These are phyloP conservation scores for Lasioglossum vierecki DNA, from an alignment of 2,888 invertebrate genomes.

Conservation along the genomic window DNA sequence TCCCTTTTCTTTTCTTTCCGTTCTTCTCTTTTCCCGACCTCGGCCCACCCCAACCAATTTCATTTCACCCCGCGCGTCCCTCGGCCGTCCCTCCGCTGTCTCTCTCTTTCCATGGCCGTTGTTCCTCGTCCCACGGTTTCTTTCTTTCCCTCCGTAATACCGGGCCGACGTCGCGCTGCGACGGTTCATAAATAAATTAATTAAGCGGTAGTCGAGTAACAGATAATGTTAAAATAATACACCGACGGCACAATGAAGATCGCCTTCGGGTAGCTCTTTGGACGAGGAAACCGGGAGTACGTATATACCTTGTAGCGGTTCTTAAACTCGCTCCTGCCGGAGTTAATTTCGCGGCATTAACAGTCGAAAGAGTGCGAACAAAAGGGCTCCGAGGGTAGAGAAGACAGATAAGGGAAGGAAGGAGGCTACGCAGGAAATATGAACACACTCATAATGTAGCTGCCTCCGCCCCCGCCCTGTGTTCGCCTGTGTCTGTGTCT, in stretches of 20 bases:
- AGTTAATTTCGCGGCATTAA: slow-evolving; percentile 83
- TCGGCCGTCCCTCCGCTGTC: too few relatives aligned
- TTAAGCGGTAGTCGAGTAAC: slow-evolving; percentile 76
- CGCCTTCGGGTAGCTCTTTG: slow-evolving; percentile 47
- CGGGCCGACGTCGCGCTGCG: slow-evolving; percentile 18
- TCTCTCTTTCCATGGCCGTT: not conserved
- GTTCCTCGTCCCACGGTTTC: not conserved
- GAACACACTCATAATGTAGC: slow-evolving; percentile 80
- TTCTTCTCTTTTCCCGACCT: slow-evolving; percentile 9
- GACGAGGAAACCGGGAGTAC: slow-evolving; percentile 16
- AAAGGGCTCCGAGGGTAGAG: slow-evolving; percentile 79
- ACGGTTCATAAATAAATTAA: slow-evolving; percentile 83
- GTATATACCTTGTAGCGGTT: slow-evolving; percentile 72
- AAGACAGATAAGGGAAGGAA: slow-evolving; percentile 79
- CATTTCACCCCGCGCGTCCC: slow-evolving; percentile 3
- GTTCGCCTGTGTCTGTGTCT: not conserved
- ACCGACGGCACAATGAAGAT: slow-evolving; percentile 73
- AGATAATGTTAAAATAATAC: slow-evolving; percentile 82
- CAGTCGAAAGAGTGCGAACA: slow-evolving; percentile 83
- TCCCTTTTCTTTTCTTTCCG: slow-evolving; percentile 5
- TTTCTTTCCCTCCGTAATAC: not conserved
- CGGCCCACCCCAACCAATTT: slow-evolving; percentile 7
- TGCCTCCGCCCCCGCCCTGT: slow-evolving; percentile 56
- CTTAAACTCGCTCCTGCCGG: slow-evolving; percentile 80
- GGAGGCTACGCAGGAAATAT: slow-evolving; percentile 79